Conservation (phyloP, 2,888 invertebrate genomes). For the Acrobeloides nanus region DNA sequence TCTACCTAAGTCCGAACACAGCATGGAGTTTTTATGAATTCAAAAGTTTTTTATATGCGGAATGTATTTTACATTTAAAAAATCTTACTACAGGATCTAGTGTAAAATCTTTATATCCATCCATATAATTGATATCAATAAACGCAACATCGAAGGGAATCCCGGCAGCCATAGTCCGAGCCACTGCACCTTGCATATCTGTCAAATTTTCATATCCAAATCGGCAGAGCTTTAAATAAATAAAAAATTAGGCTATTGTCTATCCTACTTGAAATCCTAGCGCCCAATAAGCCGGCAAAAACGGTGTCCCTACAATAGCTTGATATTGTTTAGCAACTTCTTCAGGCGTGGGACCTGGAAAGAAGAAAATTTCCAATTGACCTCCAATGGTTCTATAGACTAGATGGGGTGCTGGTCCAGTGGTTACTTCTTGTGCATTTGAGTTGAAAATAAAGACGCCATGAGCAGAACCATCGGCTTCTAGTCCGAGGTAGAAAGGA, state of each 20-base stretch:
- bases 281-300: constrained; percentile 52
- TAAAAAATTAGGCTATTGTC: too few relatives aligned
- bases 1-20: too few relatives aligned
- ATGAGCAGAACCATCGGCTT: constrained; percentile 41
- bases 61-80: too few relatives aligned
- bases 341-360: constrained; percentile 54
- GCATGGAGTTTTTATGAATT: too few relatives aligned
- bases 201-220: constrained; percentile 40
- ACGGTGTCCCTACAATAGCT: constrained; percentile 42
- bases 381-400: constrained; percentile 65
- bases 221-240: constrained; percentile 26
- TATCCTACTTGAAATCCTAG: constrained; percentile 45
- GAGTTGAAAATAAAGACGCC: constrained; percentile 45
- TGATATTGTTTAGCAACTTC: constrained; percentile 53
- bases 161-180: constrained; percentile 29
- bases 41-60: too few relatives aligned
- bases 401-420: constrained; percentile 55
- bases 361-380: constrained; percentile 22
- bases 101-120: constrained; percentile 71
- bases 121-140: constrained; percentile 64
- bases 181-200: constrained; percentile 36
- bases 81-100: constrained; percentile 18
- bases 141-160: constrained; percentile 44
- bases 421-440: constrained; percentile 47
- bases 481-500: constrained; percentile 46